Evolutionary conservation across 2,797 vertebrate genomes (phyloP).

Genomic region (Fringilla coelebs): DNA sequence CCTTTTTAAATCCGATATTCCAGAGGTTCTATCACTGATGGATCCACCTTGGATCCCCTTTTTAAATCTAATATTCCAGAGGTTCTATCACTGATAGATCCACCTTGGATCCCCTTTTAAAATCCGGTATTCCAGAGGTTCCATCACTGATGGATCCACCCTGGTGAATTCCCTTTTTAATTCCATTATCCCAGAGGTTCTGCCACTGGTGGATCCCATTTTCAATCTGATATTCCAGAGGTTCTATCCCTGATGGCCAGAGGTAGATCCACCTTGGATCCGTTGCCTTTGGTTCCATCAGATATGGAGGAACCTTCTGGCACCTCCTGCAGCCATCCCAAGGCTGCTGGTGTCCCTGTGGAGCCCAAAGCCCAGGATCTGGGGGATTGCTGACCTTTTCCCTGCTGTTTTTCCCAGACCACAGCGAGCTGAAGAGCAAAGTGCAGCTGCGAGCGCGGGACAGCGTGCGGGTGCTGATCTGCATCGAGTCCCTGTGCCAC

Average conservation of each 20-base stretch:
- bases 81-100: too few species aligned
- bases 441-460: slow-evolving; percentile 84
- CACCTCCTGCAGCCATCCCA: neutral
- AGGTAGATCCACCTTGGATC: neutral
- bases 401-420: slow-evolving; percentile 72
- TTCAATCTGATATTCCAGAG: neutral
- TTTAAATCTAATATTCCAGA: too few species aligned
- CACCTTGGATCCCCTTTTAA: neutral
- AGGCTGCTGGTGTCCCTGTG: neutral
- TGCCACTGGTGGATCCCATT: neutral
- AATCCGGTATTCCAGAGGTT: neutral
- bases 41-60: too few species aligned
- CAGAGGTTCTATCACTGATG: too few species aligned
- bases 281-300: rapidly evolving
- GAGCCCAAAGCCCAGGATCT: neutral
- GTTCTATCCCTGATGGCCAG: neutral
- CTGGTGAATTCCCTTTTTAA: too few species aligned
- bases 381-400: neutral
- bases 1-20: too few species aligned
- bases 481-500: slow-evolving; percentile 94
- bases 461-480: slow-evolving; percentile 88
- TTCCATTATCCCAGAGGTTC: neutral
- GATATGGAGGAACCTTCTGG: neutral
- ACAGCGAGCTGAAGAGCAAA: slow-evolving; percentile 87
- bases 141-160: too few species aligned